phyloP scores from a whole-genome alignment of 2,113 vertebrate species.

The Chloebia gouldiae region DNA sequence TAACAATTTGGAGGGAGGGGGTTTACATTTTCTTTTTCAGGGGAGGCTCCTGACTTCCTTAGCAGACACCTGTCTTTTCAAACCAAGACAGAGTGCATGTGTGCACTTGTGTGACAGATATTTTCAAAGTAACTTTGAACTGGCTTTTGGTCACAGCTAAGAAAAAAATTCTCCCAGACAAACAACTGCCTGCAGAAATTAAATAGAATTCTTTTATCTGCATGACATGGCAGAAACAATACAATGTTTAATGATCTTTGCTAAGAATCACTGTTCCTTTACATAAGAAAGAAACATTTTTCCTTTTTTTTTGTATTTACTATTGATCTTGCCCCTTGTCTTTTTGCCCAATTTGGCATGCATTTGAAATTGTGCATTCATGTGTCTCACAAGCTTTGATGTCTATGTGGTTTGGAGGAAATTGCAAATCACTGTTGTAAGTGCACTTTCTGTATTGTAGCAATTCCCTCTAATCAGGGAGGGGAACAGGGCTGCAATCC shows the following conservation, averaged over 20 bases:
- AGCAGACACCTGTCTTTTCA: too few relatives aligned
- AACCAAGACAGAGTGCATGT: fast-evolving
- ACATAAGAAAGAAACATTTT: neutral
- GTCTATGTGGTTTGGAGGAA: neutral
- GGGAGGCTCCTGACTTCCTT: too few relatives aligned
- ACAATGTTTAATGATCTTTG: neutral
- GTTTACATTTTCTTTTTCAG: too few relatives aligned
- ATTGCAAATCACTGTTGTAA: conserved; percentile 1
- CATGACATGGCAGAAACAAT: conserved; percentile 2
- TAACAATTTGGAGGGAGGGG: too few relatives aligned
- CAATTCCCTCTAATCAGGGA: neutral
- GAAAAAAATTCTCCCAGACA: neutral
- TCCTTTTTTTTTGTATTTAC: neutral
- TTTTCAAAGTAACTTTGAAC: neutral
- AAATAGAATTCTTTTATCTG: conserved; percentile 23
- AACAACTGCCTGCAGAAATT: neutral
- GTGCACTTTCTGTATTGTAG: neutral
- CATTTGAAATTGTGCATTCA: conserved; percentile 30
- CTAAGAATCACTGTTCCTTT: neutral
- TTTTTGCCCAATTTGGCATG: conserved; percentile 23
- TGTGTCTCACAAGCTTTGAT: conserved; percentile 27
- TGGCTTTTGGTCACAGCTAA: neutral
- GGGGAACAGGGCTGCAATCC: neutral
- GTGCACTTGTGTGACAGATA: neutral
- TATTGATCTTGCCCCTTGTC: conserved; percentile 28